Base-by-base conservation (phyloP, 2,797 vertebrate genomes). In the Danio choprae region DNA sequence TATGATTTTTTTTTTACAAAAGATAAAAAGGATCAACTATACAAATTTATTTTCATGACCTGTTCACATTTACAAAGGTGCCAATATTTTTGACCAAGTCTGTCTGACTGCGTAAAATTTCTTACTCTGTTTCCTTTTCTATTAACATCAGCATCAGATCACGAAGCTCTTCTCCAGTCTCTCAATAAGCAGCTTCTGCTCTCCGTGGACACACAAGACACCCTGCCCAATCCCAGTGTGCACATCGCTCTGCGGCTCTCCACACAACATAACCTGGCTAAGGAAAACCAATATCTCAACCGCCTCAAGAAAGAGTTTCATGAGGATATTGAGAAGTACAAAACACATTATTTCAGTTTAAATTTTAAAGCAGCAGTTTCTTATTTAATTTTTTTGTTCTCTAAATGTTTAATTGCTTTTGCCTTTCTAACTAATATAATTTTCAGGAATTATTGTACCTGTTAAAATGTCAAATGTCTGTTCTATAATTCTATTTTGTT, bases 191-290 rank as follows among this genome's bases (percentile, higher is more conserved):
- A 79, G 75, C 92, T 99, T 36, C 90, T 98, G 82, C 93, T 88
- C 41, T 91, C 93, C 85, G 81, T 93, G 16, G 89, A 88, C 48
- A 79, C 58, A 1, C 75, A 75, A 0, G 84, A 86, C 0, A 84
- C 84, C 67, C 83, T 90, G 9, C 91, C 95, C 2, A 97, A 97
- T 86, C 97, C 97, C 81, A 96, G 95, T 6, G 62, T 98, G 79
- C 95, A 96, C 81, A 85, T 98, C 87, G 96, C 94, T 2, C 91
- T 99, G 46, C 95, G 97, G 7, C 95, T 98, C 62, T 96, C 95
- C 0, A 18, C 76, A 0, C 6, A 85, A 36, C 96, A 98, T 78
- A 89, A 92, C 71, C 89, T 87, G 3, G 53, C 4, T 5, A 90
- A 83, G 58, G 97, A 98, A 85, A 64, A 8, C 1, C 78, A 84